Base-by-base conservation (phyloP, 2,113 vertebrate species). In the Galemys pyrenaicus region DNA sequence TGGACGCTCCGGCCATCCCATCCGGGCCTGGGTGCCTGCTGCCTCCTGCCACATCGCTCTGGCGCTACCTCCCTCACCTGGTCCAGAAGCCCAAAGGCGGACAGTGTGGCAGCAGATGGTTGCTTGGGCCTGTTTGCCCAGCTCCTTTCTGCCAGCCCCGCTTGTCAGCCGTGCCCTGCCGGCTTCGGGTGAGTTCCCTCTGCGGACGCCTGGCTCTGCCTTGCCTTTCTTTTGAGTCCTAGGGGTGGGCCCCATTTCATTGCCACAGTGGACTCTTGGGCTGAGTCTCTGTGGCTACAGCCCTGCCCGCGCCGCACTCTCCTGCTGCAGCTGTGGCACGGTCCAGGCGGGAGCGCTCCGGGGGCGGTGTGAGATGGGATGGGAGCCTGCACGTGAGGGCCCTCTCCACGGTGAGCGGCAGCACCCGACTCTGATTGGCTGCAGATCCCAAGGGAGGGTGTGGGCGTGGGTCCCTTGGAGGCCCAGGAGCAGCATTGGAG, bases 141-240 rank as follows among this genome's bases (percentile, higher is more conserved):
- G 65, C 81, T 94, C 56, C 7, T 79, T 78, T 75, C 81, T 95
- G 77, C 84, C 81, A 81, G 56, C 22, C 30, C 60, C 68, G 9
- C 62, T 92, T 70, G 84, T 54, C 93, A 65, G 81, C 46, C 70
- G 60, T 79, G 65, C 56, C 56, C 64, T 12, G 4, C 54, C 58
- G 81, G 84, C 24, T 84, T 74, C 92, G 92, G 65, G 94, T 49
- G 28, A 15, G 82, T 95, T 87, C 90, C 88, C 54, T 92, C 32
- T 71, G 92, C 90, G 81, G 56, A 32, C 11, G 22, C 49, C 10
- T 1, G 26, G 7, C 22, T 79, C n/a, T 83, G 44, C 30, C 56
- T 37, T 65, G 79, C 58, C 92, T 95, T 17, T 51, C 41, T 67
- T 74, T n/a, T 82, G 39, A 51, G 8, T 64, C 49, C 91, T 41